Base-by-base conservation (phyloP, 2,113 vertebrate species). In the Semnornis frantzii region DNA sequence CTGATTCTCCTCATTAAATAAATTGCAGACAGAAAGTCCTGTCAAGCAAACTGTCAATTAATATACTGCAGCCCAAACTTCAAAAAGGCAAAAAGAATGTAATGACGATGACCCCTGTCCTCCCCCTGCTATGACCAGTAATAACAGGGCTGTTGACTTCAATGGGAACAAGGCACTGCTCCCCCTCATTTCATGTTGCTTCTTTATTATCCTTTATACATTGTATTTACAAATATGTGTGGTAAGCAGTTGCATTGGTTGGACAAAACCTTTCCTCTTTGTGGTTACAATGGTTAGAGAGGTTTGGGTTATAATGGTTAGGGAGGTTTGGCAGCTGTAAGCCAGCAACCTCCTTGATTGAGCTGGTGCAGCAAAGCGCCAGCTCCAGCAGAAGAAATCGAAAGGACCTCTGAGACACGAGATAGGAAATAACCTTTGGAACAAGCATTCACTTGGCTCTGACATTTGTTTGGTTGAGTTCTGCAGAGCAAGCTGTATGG, bases 1-100 rank as follows among this genome's bases (percentile, higher is more conserved):
- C 64, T 93, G 62, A 77, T 83, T 91, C 65, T 81, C 33, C 78
- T 94, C 89, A 80, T 94, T 95, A 96, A 92, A 89, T 83, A 94
- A 96, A 92, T 87, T 95, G 60, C 82, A 75, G 33, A 25, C 72
- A 60, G 91, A 93, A 82, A 57, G 39, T 90, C 57, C 89, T 85
- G 78, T 92, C 91, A 95, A 84, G 91, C 0, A 10, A 91, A 68
- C 8, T 52, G 46, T 74, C 89, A 91, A 94, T 96, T 63, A 89
- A 85, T 89, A 80, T 73, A 66, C 77, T 85, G 75, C 44, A 85
- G 68, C 52, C 82, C 28, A 59, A 87, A 87, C 64, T 91, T 91
- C 75, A 89, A 91, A 92, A 82, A 87, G 52, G 66, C n/a, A 66
- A 81, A 55, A 90, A 69, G 21, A 85, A 89, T 74, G 89, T 80